A percentile compares a stretch with the other conserved stretches of the same genome.
Evolutionary conservation across 1,140 invertebrate genomes (phyloP).

Genomic region (Ceratosolen solmsi): DNA sequence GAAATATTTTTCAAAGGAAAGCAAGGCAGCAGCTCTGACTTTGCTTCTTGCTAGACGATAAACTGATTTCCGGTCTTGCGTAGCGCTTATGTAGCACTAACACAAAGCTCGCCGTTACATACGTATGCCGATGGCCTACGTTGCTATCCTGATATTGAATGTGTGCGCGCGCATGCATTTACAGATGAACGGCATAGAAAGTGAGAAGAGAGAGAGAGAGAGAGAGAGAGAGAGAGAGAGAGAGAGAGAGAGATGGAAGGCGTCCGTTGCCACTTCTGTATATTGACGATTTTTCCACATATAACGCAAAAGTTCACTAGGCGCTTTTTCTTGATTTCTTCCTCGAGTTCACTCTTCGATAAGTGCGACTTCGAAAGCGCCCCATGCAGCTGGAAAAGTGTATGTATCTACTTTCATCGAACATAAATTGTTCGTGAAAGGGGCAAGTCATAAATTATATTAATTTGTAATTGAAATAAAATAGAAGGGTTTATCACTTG

Average conservation of each 20-base stretch:
- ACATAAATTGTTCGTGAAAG: too few species aligned
- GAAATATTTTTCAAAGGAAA: slow-evolving; percentile 51
- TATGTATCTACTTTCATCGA: too few species aligned
- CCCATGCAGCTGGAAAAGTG: not conserved
- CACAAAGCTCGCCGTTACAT: not conserved
- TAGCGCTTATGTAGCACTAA: not conserved
- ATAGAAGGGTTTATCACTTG: not conserved
- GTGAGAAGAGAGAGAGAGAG: not conserved
- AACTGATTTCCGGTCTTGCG: slow-evolving; percentile 46
- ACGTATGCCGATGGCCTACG: not conserved
- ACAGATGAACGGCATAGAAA: not conserved
- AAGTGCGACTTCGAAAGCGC: not conserved
- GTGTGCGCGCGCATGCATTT: not conserved
- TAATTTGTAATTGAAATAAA: not conserved
- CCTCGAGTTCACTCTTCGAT: not conserved
- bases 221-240: not conserved
- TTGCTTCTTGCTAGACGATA: slow-evolving; percentile 43
- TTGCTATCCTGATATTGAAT: not conserved
- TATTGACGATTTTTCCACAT: slow-evolving; percentile 21
- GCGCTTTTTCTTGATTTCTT: not conserved
- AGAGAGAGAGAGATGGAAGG: not conserved
- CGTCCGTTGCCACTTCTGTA: not conserved
- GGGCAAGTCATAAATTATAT: not conserved
- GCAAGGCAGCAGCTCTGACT: not conserved
- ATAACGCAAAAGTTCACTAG: not conserved